These are phyloP conservation scores for Amphilophus citrinellus DNA, from an alignment of 2,113 vertebrate genomes.

Conservation along the genomic window DNA sequence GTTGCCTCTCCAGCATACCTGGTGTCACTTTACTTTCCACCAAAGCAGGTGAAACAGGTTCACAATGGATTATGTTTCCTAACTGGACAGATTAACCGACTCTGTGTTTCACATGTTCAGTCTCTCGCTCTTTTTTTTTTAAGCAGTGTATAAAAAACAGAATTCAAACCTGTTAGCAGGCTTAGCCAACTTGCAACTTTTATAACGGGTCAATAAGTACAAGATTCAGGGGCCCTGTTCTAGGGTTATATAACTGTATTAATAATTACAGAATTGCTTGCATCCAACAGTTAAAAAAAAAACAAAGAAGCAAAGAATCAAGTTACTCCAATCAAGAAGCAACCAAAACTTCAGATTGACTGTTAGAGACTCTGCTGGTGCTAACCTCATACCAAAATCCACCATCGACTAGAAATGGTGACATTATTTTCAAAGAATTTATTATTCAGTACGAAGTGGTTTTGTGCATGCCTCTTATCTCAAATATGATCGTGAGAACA, in stretches of 20 bases:
- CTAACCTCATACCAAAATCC: no score
- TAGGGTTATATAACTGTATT: not conserved
- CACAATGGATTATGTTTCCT: not conserved
- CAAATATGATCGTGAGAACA: no score
- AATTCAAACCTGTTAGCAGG: not conserved
- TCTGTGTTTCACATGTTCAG: not conserved
- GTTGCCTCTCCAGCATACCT: not conserved
- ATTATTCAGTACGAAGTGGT: no score
- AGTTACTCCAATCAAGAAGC: no score
- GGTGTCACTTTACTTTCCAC: not conserved
- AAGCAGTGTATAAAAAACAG: not conserved
- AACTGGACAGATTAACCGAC: no score
- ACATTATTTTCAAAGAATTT: no score
- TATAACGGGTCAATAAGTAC: not conserved
- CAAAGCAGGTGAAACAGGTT: not conserved
- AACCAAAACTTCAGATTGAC: no score
- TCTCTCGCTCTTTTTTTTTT: not conserved
- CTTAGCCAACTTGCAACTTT: not conserved
- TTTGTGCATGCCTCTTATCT: no score
- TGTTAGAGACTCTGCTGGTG: no score
- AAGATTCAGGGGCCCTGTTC: not conserved
- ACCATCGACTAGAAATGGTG: no score
- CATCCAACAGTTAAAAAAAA: no score
- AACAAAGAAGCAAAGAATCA: no score
- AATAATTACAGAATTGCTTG: not conserved